phyloP scores from a whole-genome alignment of 2,888 invertebrate genomes.

The Lacanobia oleracea region DNA sequence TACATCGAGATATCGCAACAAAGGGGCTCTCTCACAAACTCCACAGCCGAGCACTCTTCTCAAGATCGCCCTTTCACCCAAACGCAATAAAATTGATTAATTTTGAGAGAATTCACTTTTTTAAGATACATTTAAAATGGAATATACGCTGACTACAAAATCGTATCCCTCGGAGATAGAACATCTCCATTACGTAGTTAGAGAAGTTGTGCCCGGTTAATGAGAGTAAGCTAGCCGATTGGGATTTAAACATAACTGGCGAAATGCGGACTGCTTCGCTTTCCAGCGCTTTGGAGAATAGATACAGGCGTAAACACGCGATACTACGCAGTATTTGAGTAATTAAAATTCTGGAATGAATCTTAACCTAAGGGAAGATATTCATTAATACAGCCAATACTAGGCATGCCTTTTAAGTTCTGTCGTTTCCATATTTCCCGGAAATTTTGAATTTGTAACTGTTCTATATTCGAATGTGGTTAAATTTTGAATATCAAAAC shows the following conservation, averaged over 20 bases:
- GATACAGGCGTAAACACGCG: background rate
- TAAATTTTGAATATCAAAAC: too few relatives aligned
- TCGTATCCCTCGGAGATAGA: background rate
- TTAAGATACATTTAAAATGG: background rate
- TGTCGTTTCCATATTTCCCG: too few relatives aligned
- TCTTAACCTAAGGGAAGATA: background rate
- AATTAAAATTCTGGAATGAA: too few relatives aligned
- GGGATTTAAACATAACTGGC: background rate
- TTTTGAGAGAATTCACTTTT: background rate
- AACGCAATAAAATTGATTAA: conserved; percentile 22
- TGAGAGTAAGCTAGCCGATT: background rate
- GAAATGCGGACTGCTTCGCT: background rate
- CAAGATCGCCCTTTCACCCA: conserved; percentile 11
- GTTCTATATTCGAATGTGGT: too few relatives aligned
- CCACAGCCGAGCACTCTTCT: conserved; percentile 17
- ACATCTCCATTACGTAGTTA: background rate
- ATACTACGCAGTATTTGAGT: background rate
- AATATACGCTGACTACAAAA: background rate
- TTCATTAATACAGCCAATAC: too few relatives aligned
- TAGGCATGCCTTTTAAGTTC: too few relatives aligned
- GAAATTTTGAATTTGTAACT: too few relatives aligned
- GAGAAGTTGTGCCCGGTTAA: background rate
- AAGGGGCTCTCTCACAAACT: conserved; percentile 35
- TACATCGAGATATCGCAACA: conserved; percentile 50
- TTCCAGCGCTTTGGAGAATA: too few relatives aligned